Percentiles rank a stretch among this genome's conserved stretches.
phyloP scores from a whole-genome alignment of 2,113 vertebrate species.

The Xerus inauris region DNA sequence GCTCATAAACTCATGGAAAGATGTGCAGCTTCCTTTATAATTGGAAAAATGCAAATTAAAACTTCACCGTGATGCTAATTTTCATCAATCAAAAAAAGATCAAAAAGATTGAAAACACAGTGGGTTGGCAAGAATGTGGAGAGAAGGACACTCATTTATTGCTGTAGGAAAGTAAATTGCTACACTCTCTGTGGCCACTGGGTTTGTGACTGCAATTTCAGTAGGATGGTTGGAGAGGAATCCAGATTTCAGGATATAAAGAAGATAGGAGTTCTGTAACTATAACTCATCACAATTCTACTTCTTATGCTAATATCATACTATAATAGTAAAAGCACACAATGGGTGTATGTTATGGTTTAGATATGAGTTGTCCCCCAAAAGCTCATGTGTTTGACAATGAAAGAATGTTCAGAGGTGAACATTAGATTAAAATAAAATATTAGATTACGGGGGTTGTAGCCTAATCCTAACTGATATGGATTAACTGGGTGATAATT shows the following conservation, averaged over 20 bases:
- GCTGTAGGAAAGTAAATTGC: neutral
- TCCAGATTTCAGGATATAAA: neutral
- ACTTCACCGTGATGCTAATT: slow-evolving; percentile 37
- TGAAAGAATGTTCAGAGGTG: too few species aligned
- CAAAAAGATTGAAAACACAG: neutral
- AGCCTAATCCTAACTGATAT: too few species aligned
- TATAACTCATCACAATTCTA: neutral
- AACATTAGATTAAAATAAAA: too few species aligned
- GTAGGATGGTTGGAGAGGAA: neutral
- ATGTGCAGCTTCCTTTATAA: slow-evolving; percentile 32
- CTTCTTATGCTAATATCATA: neutral
- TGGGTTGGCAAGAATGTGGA: neutral
- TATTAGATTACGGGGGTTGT: too few species aligned
- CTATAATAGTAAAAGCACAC: neutral
- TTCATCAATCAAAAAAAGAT: slow-evolving; percentile 42
- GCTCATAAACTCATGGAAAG: slow-evolving; percentile 33
- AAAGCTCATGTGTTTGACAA: too few species aligned
- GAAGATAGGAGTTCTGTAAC: neutral
- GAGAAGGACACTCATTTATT: neutral
- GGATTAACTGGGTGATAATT: too few species aligned
- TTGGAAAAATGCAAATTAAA: slow-evolving; percentile 66
- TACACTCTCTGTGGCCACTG: neutral
- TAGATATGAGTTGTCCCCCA: too few species aligned
- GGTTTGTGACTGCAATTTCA: neutral
- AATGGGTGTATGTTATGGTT: too few species aligned